A percentile compares a stretch with the other conserved stretches of the same genome.
Conservation (phyloP, 2,888 invertebrate genomes). For the Xylota sylvarum region DNA sequence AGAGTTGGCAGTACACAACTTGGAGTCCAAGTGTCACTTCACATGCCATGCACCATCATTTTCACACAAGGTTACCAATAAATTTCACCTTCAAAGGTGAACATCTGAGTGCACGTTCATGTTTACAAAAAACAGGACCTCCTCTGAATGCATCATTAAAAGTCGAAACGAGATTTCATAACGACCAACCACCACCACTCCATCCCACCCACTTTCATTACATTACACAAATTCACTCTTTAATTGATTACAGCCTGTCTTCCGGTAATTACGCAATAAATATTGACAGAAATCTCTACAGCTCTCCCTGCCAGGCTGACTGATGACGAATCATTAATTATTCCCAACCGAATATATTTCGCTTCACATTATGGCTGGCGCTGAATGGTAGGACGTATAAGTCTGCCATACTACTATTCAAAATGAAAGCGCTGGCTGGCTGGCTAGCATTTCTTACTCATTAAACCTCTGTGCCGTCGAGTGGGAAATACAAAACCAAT, state of each 20-base stretch:
- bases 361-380: constrained; percentile 36
- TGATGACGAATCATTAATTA: constrained; percentile 76
- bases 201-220: constrained; percentile 37
- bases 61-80: neutral
- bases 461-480: constrained; percentile 47
- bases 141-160: constrained; percentile 55
- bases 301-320: constrained; percentile 55
- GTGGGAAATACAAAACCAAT: constrained; percentile 72
- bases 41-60: neutral
- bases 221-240: constrained; percentile 53
- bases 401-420: constrained; percentile 37
- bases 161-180: constrained; percentile 37
- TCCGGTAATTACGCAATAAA: constrained; percentile 76
- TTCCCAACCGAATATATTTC: constrained; percentile 60
- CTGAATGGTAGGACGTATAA: constrained; percentile 28
- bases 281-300: constrained; percentile 74
- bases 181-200: constrained; percentile 8
- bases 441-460: constrained; percentile 54
- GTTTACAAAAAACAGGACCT: neutral
- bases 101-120: constrained; percentile 1
- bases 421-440: neutral
- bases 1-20: too few species aligned
- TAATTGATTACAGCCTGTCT: constrained; percentile 74
- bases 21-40: too few species aligned
- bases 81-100: neutral